Evolutionary conservation across 2,797 vertebrate species (phyloP), one percentile per base, ranked within the genome.

Genomic region (Pipistrellus pygmaeus): DNA sequence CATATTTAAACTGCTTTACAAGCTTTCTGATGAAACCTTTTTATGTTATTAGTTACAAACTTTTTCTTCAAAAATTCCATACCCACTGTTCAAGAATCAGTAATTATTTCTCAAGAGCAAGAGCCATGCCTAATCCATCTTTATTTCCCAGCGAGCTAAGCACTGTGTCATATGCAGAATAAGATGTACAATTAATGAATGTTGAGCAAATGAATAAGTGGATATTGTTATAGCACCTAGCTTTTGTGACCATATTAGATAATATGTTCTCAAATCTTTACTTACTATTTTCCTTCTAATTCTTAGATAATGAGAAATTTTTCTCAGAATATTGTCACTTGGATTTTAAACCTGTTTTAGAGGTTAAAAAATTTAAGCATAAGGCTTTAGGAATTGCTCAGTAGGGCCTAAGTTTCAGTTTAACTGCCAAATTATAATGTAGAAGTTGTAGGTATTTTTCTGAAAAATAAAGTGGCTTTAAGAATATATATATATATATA

Each of bases 321-420:
- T 89, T 88, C 71, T 83, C 35, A 75, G 78, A 88, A 35, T 92
- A n/a, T 44, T 53, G 8, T 81, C 41, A 77, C 25, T 85, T 85
- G 41, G 30, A 86, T 88, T 93, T 92, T 55, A 92, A 91, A 76
- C 32, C 88, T 83, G 17, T 51, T 87, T 85, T 72, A 66, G 32
- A 35, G 9, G 2, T 78, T 5, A 51, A 85, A 71, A 90, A 93
- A 32, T 23, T 78, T 73, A 46, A 30, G 14, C 20, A 81, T 60
- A 55, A 88, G 11, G 20, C 4, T 78, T 91, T 88, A 48, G 60
- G 23, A 80, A 17, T 92, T 86, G 25, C 17, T 12, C 6, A 38
- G 0, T 30, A 27, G n/a, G 27, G 55, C 27, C 9, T 77, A 27
- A 38, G 7, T 68, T 75, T 41, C 4, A 10, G 23, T 92, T 89